Evolutionary conservation across 2,113 vertebrate genomes (phyloP).

Genomic region (Tauraco erythrolophus): DNA sequence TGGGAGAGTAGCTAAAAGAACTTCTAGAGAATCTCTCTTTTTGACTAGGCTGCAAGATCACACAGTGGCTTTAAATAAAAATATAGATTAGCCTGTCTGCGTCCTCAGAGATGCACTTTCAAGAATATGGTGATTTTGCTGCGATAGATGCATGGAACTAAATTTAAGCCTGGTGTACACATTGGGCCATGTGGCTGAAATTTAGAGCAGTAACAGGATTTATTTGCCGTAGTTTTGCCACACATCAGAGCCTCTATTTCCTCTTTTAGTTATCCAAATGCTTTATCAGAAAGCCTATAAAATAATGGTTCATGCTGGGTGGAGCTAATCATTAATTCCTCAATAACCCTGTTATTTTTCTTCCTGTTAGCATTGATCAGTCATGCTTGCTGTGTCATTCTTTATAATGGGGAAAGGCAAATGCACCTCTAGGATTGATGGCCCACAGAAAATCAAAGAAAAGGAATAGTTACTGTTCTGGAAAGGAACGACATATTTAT

Average conservation of each 20-base stretch:
- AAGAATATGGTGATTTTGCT: not conserved
- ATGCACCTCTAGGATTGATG: not conserved
- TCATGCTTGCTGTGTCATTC: not conserved
- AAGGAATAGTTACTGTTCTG: not conserved
- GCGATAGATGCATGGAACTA: not conserved
- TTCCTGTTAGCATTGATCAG: not conserved
- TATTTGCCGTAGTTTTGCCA: not conserved
- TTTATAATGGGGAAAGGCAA: not conserved
- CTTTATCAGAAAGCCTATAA: not conserved
- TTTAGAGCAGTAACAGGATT: not conserved
- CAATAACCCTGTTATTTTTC: not conserved
- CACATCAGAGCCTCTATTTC: not conserved
- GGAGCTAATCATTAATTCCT: not conserved
- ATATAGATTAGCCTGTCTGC: not conserved
- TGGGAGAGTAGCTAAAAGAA: not conserved
- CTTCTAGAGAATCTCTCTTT: not conserved
- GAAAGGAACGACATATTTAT: not conserved
- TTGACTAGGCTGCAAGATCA: not conserved
- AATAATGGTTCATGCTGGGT: not conserved
- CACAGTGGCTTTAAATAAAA: not conserved
- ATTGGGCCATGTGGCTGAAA: not conserved
- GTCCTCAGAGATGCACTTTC: not conserved
- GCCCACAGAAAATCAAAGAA: not conserved
- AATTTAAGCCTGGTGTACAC: not conserved
- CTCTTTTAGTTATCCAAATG: not conserved